phyloP scores from a whole-genome alignment of 2,888 invertebrate species.

The Chrysolina haemoptera region DNA sequence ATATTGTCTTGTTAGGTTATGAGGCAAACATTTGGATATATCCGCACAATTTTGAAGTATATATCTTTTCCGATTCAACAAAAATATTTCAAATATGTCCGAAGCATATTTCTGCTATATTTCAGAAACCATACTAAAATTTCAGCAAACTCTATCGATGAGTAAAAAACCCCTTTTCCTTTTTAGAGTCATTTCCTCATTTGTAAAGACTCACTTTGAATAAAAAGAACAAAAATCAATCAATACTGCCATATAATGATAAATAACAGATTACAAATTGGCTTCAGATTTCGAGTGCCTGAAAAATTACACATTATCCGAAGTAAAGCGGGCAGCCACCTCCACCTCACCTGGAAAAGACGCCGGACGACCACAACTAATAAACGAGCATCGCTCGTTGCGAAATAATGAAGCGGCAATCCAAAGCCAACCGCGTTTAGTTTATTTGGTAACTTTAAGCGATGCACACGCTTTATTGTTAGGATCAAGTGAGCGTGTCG shows the following conservation, averaged over 20 bases:
- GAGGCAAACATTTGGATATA: neutral
- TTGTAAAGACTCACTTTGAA: too few species aligned
- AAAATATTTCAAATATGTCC: slow-evolving; percentile 1
- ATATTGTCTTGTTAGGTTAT: neutral
- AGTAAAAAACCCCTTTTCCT: too few species aligned
- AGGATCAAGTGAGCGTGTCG: slow-evolving; percentile 47
- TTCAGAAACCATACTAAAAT: too few species aligned
- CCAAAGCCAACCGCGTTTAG: slow-evolving; percentile 62
- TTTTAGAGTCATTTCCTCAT: too few species aligned
- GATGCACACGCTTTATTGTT: slow-evolving; percentile 67
- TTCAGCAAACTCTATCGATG: too few species aligned
- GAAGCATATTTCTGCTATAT: neutral
- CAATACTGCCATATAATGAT: neutral
- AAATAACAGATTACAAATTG: neutral
- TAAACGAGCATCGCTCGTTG: slow-evolving; percentile 60
- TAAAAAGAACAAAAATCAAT: too few species aligned
- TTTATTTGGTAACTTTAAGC: slow-evolving; percentile 66
- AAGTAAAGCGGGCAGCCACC: neutral
- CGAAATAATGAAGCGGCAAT: slow-evolving; percentile 65
- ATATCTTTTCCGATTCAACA: neutral
- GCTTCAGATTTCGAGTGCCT: neutral
- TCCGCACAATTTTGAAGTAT: neutral
- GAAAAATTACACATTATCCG: neutral
- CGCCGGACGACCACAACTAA: slow-evolving; percentile 46
- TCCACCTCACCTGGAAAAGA: slow-evolving; percentile 45